Percentiles rank a stretch among this genome's conserved stretches.
These are phyloP conservation scores for Rhinophrynus dorsalis DNA, from an alignment of 2,797 vertebrate species.

Conservation along the genomic window DNA sequence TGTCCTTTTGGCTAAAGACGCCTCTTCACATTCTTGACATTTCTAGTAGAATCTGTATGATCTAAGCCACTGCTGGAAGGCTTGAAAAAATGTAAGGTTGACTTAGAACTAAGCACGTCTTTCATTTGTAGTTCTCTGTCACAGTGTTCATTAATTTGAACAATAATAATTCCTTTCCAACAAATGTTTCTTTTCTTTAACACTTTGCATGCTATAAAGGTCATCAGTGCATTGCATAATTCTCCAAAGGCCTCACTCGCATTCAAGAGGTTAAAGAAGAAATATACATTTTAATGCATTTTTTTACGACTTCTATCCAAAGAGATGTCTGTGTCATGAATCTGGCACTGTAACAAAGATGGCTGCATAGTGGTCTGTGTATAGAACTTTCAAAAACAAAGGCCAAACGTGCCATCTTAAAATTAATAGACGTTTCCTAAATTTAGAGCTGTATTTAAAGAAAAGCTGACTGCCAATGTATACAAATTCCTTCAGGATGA, in stretches of 20 bases:
- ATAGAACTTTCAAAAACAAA: too few species aligned
- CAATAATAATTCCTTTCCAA: conserved; percentile 69
- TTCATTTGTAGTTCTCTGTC: conserved; percentile 74
- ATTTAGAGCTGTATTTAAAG: neutral
- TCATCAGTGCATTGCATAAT: too few species aligned
- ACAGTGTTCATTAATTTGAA: conserved; percentile 77
- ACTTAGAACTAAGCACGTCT: conserved; percentile 72
- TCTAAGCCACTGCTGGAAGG: conserved; percentile 76
- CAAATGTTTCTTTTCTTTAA: neutral
- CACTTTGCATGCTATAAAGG: too few species aligned
- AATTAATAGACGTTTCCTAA: neutral
- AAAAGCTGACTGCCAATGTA: neutral
- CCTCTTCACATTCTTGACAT: conserved; percentile 82
- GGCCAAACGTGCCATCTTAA: neutral
- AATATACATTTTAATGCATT: too few species aligned
- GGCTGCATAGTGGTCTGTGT: too few species aligned
- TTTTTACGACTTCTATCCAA: too few species aligned
- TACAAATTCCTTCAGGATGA: conserved; percentile 21
- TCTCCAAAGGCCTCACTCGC: too few species aligned
- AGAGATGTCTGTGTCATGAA: too few species aligned
- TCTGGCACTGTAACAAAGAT: too few species aligned
- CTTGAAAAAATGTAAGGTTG: conserved; percentile 77
- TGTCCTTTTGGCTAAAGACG: conserved; percentile 84
- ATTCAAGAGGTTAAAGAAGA: too few species aligned
- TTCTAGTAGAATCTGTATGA: conserved; percentile 79